phyloP scores from a whole-genome alignment of 2,888 invertebrate species.

The Caenorhabditis sp. region DNA sequence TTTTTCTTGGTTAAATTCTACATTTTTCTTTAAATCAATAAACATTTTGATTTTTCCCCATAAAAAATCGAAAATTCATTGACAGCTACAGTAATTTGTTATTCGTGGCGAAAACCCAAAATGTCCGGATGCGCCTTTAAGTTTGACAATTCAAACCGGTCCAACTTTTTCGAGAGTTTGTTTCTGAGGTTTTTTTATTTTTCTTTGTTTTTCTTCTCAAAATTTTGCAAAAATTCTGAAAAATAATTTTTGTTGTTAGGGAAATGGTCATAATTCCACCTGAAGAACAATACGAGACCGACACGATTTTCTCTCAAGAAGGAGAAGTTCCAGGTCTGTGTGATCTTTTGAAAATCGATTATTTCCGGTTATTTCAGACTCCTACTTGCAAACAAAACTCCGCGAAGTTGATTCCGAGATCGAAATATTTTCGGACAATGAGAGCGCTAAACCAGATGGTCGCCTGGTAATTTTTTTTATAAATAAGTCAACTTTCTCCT shows the following conservation, averaged over 20 bases:
- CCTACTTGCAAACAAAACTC: slow-evolving; percentile 29
- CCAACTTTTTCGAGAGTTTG: neutral
- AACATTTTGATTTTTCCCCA: too few species aligned
- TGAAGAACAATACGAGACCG: slow-evolving; percentile 52
- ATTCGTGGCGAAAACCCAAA: neutral
- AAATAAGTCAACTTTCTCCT: too few species aligned
- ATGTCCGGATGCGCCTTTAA: slow-evolving; percentile 13
- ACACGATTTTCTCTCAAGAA: slow-evolving; percentile 58
- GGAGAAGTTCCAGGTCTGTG: slow-evolving; percentile 38
- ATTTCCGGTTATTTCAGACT: slow-evolving; percentile 27
- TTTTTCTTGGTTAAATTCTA: too few species aligned
- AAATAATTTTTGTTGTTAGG: too few species aligned
- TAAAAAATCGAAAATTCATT: too few species aligned
- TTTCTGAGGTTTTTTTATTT: neutral
- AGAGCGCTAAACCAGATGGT: neutral
- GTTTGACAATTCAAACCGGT: neutral
- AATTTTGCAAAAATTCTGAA: too few species aligned
- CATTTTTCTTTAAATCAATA: too few species aligned
- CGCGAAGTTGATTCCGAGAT: slow-evolving; percentile 46
- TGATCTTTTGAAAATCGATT: neutral
- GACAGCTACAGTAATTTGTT: slow-evolving; percentile 17
- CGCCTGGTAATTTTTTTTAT: slow-evolving; percentile 8
- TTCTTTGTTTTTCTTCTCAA: too few species aligned
- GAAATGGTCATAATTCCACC: slow-evolving; percentile 29
- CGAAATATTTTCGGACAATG: slow-evolving; percentile 24